Conservation (phyloP, 2,888 invertebrate genomes). For the Apamea sordens region DNA sequence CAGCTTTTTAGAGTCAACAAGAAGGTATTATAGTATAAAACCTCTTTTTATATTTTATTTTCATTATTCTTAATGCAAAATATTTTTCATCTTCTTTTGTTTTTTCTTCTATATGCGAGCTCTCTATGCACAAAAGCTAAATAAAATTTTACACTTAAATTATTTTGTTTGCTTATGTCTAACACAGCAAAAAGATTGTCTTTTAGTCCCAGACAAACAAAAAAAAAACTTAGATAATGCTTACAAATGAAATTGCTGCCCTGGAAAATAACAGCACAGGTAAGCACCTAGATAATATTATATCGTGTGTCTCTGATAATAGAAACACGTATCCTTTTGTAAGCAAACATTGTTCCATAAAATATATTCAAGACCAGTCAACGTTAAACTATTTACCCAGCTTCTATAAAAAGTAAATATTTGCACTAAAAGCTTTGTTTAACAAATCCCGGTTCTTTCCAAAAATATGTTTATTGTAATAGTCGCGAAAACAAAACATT, state of each 20-base stretch:
- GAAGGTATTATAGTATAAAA: too few species aligned
- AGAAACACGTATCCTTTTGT: constrained; percentile 27
- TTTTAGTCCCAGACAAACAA: not conserved
- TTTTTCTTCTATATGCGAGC: too few species aligned
- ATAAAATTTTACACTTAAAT: too few species aligned
- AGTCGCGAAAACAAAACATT: constrained; percentile 34
- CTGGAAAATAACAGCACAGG: constrained; percentile 9
- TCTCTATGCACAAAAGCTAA: too few species aligned
- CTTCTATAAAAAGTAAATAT: constrained; percentile 8
- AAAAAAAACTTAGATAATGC: constrained; percentile 13
- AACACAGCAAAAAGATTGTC: not conserved
- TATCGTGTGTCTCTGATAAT: constrained; percentile 9
- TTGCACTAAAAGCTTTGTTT: not conserved
- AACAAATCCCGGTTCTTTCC: constrained; percentile 15
- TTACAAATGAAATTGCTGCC: constrained; percentile 24
- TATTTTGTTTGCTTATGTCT: too few species aligned
- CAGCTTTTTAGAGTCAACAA: too few species aligned
- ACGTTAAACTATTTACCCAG: not conserved
- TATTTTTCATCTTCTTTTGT: too few species aligned
- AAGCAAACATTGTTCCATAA: constrained; percentile 31
- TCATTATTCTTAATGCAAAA: too few species aligned
- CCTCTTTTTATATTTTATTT: too few species aligned
- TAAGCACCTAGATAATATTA: constrained; percentile 25
- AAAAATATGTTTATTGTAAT: constrained; percentile 35
- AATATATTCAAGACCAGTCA: not conserved